Conservation (phyloP, 2,113 vertebrate genomes). For the Marmota flaviventris region DNA sequence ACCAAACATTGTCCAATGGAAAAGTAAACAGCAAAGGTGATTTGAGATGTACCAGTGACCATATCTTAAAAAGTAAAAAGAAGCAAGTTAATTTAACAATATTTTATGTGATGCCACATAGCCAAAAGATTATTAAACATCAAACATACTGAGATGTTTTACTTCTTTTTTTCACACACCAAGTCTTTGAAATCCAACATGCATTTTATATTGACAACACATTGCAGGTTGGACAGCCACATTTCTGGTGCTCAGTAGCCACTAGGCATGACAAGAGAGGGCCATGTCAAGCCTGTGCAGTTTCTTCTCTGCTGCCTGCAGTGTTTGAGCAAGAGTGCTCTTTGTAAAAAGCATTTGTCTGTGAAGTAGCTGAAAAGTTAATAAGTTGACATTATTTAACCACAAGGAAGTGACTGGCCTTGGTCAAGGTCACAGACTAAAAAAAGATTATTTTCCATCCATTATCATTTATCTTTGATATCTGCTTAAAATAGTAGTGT, state of each 20-base stretch:
- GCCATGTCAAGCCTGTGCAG: not conserved
- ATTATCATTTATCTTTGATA: constrained; percentile 58
- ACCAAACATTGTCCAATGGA: not conserved
- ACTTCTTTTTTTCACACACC: not conserved
- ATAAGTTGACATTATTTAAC: constrained; percentile 37
- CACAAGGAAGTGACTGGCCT: not conserved
- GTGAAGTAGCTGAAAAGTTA: constrained; percentile 8
- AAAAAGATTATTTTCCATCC: constrained; percentile 64
- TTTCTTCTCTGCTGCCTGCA: not conserved
- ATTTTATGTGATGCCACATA: constrained; percentile 1
- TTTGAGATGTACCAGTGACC: not conserved
- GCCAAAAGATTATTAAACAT: not conserved
- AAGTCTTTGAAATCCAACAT: not conserved
- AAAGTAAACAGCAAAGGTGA: not conserved
- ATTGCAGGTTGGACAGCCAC: not conserved
- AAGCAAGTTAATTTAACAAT: not conserved
- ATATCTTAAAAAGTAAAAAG: not conserved
- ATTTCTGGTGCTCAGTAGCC: not conserved
- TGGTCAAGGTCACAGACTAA: constrained; percentile 61
- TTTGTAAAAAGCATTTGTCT: constrained; percentile 30
- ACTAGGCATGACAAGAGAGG: accelerated
- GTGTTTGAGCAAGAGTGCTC: not conserved
- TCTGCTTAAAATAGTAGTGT: constrained; percentile 65
- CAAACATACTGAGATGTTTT: not conserved
- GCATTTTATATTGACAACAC: not conserved